Conservation (phyloP, 2,888 invertebrate species). For the Leucophenga montana region DNA sequence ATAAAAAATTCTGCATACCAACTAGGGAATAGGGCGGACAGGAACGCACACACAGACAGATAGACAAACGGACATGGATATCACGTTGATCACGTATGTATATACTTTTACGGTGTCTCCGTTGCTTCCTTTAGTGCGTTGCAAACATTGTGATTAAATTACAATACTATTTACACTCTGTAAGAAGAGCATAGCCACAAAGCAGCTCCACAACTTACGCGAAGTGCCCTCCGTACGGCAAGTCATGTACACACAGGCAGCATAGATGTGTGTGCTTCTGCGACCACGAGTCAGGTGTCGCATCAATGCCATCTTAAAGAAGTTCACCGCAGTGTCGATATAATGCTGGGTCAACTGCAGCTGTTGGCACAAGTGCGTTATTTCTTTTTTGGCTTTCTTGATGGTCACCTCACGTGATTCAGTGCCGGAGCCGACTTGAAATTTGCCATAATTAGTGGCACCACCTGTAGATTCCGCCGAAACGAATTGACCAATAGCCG, state of each 20-base stretch:
- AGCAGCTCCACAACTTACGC: slow-evolving; percentile 82
- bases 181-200: too few relatives aligned
- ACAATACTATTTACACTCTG: too few relatives aligned
- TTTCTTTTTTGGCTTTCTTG: slow-evolving; percentile 88
- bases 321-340: slow-evolving; percentile 93
- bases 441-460: slow-evolving; percentile 84
- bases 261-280: slow-evolving; percentile 91
- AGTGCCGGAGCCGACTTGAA: slow-evolving; percentile 85
- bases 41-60: too few relatives aligned
- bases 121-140: too few relatives aligned
- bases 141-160: too few relatives aligned
- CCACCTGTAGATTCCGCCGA: slow-evolving; percentile 91
- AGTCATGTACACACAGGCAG: slow-evolving; percentile 97
- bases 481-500: slow-evolving; percentile 94
- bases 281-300: slow-evolving; percentile 92
- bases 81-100: too few relatives aligned
- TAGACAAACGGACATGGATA: too few relatives aligned
- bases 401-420: slow-evolving; percentile 95
- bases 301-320: slow-evolving; percentile 92
- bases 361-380: slow-evolving; percentile 89
- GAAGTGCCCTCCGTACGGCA: slow-evolving; percentile 95
- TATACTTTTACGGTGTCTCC: too few relatives aligned
- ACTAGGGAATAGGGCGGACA: too few relatives aligned
- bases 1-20: too few relatives aligned
- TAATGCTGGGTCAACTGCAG: slow-evolving; percentile 91